Evolutionary conservation across 2,888 invertebrate species (phyloP), one percentile per base, ranked within the genome.

Genomic region (Lobophora halterata): DNA sequence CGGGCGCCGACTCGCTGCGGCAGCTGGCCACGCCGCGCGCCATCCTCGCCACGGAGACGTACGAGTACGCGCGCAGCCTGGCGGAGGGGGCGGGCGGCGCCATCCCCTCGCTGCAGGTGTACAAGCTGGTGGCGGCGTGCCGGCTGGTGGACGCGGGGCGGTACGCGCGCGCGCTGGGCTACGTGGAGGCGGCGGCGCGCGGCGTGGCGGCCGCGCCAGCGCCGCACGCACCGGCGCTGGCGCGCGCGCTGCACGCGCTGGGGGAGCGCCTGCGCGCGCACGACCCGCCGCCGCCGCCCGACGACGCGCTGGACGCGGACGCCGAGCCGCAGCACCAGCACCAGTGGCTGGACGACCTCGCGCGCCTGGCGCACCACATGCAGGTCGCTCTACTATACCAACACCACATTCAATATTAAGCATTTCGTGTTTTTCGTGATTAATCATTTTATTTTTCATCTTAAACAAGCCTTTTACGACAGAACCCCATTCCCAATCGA

Each of bases 1-100:
- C 88, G 31, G 90, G 93, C 48, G 89, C 90, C 39, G 80, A 89
- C 58, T 65, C 89, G 1, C 93, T 93, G 61, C 70, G 70, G 8
- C 89, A 91, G 62, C 93, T 96, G 72, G 93, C 94, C 20, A 91
- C 90, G 33, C 93, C 93, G 69, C 93, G 93, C 68, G 95, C 97
- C 10, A 93, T 98, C 45, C 95, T 97, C 86, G 94, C 97, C 81
- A 98, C 98, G 0, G 97, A 98, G 85, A 93, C 98, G 43, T 98
- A 97, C 76, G 98, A 98, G 79, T 98, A 97, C 74, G 97, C 97
- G 2, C 90, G 94, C 49, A 92, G 93, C 42, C 88, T 98, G 29
- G 93, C 93, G 65, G 90, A 91, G 10, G 89, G 93, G 65, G 90
- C 91, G 10, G 89, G 90, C 33, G 95, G 93, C 70, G 89, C 90